These are phyloP conservation scores for Pogonomyrmex barbatus DNA, from an alignment of 1,140 invertebrate genomes.

Conservation along the genomic window DNA sequence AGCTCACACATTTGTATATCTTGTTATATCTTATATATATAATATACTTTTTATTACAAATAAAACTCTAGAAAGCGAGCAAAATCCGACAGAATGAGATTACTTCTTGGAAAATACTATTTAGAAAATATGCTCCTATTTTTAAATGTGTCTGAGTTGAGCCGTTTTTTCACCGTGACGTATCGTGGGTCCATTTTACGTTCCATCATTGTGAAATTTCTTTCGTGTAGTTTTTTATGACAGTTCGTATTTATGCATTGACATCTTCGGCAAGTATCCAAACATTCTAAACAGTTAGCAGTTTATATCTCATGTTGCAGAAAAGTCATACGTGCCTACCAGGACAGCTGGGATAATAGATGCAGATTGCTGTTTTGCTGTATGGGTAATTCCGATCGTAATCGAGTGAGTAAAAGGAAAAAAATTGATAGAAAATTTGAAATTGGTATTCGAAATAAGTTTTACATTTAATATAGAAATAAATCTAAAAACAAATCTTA, in stretches of 20 bases:
- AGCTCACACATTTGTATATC: background rate
- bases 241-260: background rate
- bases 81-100: slow-evolving; percentile 2
- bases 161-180: background rate
- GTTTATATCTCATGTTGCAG: slow-evolving; percentile 84
- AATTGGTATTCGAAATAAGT: background rate
- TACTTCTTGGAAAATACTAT: background rate
- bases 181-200: background rate
- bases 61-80: background rate
- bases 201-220: background rate
- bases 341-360: slow-evolving; percentile 96
- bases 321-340: slow-evolving; percentile 95
- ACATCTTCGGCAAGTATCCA: background rate
- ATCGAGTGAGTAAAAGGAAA: slow-evolving; percentile 86
- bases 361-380: slow-evolving; percentile 95
- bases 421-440: background rate
- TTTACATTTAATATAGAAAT: background rate
- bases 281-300: background rate
- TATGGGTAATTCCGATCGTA: slow-evolving; percentile 92
- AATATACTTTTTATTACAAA: slow-evolving; percentile 3
- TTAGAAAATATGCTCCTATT: background rate
- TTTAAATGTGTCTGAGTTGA: background rate
- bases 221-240: background rate
- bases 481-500: background rate
- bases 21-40: background rate